Base-by-base conservation (phyloP, 2,797 vertebrate genomes). In the Sebastes trivittatus region DNA sequence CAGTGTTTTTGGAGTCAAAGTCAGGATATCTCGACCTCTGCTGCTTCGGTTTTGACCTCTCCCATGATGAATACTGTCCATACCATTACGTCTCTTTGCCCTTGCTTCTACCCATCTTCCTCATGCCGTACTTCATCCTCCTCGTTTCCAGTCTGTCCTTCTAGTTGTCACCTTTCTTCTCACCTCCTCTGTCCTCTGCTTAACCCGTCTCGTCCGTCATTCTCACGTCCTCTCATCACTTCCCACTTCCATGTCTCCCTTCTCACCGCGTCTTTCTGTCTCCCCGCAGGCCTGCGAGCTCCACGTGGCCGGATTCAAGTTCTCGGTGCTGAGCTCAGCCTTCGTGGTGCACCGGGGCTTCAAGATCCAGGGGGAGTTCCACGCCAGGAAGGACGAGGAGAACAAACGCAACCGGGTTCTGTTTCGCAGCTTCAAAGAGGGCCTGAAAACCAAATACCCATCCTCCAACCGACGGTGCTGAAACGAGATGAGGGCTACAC, bases 371-470 rank as follows among this genome's bases (percentile, higher is more conserved):
- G 95, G 96, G 1, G 96, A 97, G 52, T 98, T 99, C 90, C 97
- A 98, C 61, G 91, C 93, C 23, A 94, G 80, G 72, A 98, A 98
- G 62, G 97, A 98, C 36, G 96, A 96, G 27, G 98, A 99, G 94
- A 98, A 98, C 93, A 94, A 93, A 23, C 96, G 67, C 38, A 99
- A 98, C 93, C 95, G 97, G 1, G 77, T 94, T n/a, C 95, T 97
- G 68, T 99, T 97, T 87, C 97, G 97, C 2, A 95, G 83, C 84
- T 99, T 99, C 94, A 98, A 98, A 87, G 97, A 98, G 88, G 96
- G 96, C n/a, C 94, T 98, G 87, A 98, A 97, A 92, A 86, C 82
- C 89, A 97, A 97, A 92, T 98, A 98, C 82, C 97, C 97, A 0
- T 90, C 93, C 38, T 98, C 97, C 4, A 72, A 84, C 14, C 94